Evolutionary conservation across 2,888 invertebrate genomes (phyloP).

Genomic region (Ormyrus nitidulus): DNA sequence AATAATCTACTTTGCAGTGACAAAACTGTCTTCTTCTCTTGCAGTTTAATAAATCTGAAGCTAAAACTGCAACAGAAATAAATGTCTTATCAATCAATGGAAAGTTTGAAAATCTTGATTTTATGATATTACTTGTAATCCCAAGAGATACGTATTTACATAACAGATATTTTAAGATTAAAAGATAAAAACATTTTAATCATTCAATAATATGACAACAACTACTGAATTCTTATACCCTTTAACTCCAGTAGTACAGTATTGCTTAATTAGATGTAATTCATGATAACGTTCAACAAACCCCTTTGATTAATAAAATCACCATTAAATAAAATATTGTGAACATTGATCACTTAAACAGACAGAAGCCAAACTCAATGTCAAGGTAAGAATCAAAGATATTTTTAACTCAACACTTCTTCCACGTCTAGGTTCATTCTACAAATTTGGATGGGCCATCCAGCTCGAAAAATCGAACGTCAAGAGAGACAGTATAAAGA

Average conservation of each 20-base stretch:
- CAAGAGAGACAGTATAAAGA: not conserved
- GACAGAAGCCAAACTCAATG: conserved; percentile 38
- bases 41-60: not conserved
- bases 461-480: not conserved
- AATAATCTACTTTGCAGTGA: conserved; percentile 35
- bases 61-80: conserved; percentile 34
- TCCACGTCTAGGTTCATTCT: not conserved
- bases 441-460: no score
- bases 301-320: not conserved
- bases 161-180: conserved; percentile 2
- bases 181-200: not conserved
- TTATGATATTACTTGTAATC: not conserved
- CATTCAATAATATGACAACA: not conserved
- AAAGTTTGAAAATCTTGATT: conserved; percentile 5
- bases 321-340: conserved; percentile 3
- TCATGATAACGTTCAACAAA: not conserved
- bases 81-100: not conserved
- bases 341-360: not conserved
- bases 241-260: no score
- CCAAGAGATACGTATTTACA: not conserved
- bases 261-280: no score
- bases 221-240: not conserved
- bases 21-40: conserved; percentile 30
- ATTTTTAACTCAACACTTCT: conserved; percentile 37
- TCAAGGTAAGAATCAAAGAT: conserved; percentile 50